Base-by-base conservation (phyloP, 2,888 invertebrate genomes). In the Hirtodrosophila duncani region DNA sequence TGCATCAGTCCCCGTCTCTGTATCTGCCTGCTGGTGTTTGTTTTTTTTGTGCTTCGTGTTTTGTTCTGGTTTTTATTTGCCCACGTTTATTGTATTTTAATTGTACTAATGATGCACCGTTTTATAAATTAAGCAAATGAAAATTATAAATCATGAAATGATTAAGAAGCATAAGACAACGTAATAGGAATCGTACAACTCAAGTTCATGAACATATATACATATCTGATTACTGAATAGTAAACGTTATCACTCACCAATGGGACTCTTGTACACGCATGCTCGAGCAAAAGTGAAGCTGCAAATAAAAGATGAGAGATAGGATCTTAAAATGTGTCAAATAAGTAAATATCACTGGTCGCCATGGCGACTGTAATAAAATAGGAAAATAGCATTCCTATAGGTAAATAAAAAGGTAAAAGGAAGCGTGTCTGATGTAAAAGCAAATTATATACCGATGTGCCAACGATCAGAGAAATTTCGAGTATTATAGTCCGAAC, bases 21-120 rank as follows among this genome's bases (percentile, higher is more conserved):
- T 23, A 21, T n/a, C 27, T 51, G 37, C 43, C 42, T 27, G 53
- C 43, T 27, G 17, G 26, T 8, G n/a, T 34, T 26, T 13, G 20
- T 27, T 30, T 30, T 29, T 10, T 29, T 9, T 31, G 14, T 16
- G 14, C 17, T 17, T 3, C 10, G 21, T 27, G 16, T 23, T 14
- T 13, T 27, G 36, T 45, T 16, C 2, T 27, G 14, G 38, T 17
- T 38, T 34, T 34, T 17, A 33, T 36, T 26, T 39, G 36, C 21
- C 49, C 56, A 39, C 24, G 55, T 83, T 82, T 68, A 83, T 71
- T 53, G 63, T 71, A 38, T 61, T 81, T 83, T 83, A 83, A 83
- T 81, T 82, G 69, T 62, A 60, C 51, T 67, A 78, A 80, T 79
- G 65, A 70, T 77, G 67, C 67, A 64, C 64, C 70, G 71, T 68